These are phyloP conservation scores for Asobara japonica DNA, from an alignment of 1,140 invertebrate genomes.

Conservation along the genomic window DNA sequence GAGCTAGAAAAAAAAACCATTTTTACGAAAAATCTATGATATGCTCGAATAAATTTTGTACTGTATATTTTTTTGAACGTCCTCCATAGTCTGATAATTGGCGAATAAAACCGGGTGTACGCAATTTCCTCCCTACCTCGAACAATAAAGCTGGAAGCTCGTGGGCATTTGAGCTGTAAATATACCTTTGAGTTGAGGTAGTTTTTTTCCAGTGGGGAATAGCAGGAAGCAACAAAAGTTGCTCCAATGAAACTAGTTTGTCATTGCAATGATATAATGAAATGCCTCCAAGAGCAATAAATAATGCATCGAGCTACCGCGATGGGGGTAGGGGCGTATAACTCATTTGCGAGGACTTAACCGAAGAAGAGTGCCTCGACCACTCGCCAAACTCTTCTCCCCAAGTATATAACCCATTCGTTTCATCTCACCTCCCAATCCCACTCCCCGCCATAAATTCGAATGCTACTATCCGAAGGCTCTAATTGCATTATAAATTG, in stretches of 20 bases:
- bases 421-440: slow-evolving; percentile 32
- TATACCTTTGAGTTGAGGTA: too few relatives aligned
- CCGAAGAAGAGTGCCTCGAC: background rate
- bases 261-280: slow-evolving; percentile 58
- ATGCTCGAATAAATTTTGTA: too few relatives aligned
- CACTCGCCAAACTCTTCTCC: background rate
- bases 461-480: slow-evolving; percentile 62
- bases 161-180: too few relatives aligned
- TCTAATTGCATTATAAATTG: slow-evolving; percentile 68
- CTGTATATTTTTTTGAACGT: too few relatives aligned
- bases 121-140: too few relatives aligned
- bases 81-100: too few relatives aligned
- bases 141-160: too few relatives aligned
- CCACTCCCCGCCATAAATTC: slow-evolving; percentile 63
- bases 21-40: too few relatives aligned
- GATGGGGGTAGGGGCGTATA: slow-evolving; percentile 54
- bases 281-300: slow-evolving; percentile 59
- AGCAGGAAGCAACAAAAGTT: background rate
- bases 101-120: too few relatives aligned
- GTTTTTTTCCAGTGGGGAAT: background rate
- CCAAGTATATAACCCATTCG: slow-evolving; percentile 17
- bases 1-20: too few relatives aligned
- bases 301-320: slow-evolving; percentile 65
- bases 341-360: slow-evolving; percentile 54
- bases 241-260: slow-evolving; percentile 17